Base-by-base conservation (phyloP, 1,140 invertebrate genomes). In the Bradysia coprophila region DNA sequence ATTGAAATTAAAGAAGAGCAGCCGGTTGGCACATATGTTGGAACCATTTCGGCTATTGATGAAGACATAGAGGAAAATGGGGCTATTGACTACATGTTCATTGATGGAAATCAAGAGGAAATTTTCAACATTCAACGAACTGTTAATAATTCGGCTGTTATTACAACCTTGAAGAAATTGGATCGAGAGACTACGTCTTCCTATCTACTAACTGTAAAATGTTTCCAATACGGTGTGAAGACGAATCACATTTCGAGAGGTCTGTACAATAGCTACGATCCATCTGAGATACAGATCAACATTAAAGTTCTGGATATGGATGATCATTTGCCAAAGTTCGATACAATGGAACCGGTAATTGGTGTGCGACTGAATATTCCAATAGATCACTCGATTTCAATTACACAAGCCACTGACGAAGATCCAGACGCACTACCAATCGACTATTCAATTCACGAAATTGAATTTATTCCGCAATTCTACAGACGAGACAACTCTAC, bases 291-390 rank as follows among this genome's bases (percentile, higher is more conserved):
- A 10, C 76, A 79, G 48, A 59, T 84, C 0, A 50, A 71, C 0
- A 63, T 86, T 1, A 73, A 66, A 44, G 56, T 86, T 1, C 36
- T 73, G 1, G 81, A 86, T 42, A 70, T 82, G 22, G 80, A 84
- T 45, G 81, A 85, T 49, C 82, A 86, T 51, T 54, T 72, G 13
- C 81, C 80, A 0, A 54, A 66, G 45, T 86, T 84, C 44, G 62
- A 62, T 5, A 71, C 72, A 8, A 58, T 67, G 1, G 79, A 81
- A 46, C 59, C 81, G 20, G 80, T 78, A 0, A 57, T 81, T 1
- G 80, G 81, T 3, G 80, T 85, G 1, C 65, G 80, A 18, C 61
- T 83, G 0, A 83, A 82, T 52, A 76, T 82, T 0, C 77, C 81
- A 2, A 68, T 81, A 13, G 78, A 83, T 42, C 81, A 78, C 0